A percentile compares a stretch with the other conserved stretches of the same genome.
Conservation (phyloP, 2,113 vertebrate species). For the Rhadina sibilatrix region DNA sequence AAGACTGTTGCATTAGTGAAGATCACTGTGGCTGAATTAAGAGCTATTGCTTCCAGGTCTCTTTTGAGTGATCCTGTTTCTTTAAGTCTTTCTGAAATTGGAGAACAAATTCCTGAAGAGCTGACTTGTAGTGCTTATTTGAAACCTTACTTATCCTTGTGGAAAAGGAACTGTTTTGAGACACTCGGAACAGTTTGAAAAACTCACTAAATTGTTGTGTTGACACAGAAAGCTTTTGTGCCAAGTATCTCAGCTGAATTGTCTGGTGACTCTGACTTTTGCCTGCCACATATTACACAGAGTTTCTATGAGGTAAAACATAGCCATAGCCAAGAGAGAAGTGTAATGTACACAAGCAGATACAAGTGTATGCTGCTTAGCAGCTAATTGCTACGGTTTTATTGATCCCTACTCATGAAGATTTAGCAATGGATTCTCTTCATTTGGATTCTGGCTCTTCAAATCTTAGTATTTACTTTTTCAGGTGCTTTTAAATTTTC, state of each 20-base stretch:
- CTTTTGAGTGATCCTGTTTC: background rate
- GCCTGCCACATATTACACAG: background rate
- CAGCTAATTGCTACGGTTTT: background rate
- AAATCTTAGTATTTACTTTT: background rate
- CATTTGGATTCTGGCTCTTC: background rate
- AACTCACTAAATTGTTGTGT: background rate
- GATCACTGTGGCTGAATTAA: background rate
- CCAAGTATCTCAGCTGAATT: conserved; percentile 26
- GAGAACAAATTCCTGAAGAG: background rate
- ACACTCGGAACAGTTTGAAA: background rate
- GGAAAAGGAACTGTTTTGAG: background rate
- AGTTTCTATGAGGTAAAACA: background rate
- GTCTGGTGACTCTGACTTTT: conserved; percentile 1
- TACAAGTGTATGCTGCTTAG: background rate
- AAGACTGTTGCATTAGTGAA: background rate
- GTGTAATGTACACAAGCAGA: background rate
- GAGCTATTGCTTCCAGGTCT: background rate
- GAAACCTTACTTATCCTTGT: background rate
- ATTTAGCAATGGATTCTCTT: background rate
- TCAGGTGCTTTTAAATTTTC: background rate
- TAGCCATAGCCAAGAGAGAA: background rate
- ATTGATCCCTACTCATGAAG: background rate
- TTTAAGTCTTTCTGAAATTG: background rate
- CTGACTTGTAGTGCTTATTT: background rate
- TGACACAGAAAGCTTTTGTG: background rate